These are phyloP conservation scores for Sciaenops ocellatus DNA, from an alignment of 2,797 vertebrate genomes.

Conservation along the genomic window DNA sequence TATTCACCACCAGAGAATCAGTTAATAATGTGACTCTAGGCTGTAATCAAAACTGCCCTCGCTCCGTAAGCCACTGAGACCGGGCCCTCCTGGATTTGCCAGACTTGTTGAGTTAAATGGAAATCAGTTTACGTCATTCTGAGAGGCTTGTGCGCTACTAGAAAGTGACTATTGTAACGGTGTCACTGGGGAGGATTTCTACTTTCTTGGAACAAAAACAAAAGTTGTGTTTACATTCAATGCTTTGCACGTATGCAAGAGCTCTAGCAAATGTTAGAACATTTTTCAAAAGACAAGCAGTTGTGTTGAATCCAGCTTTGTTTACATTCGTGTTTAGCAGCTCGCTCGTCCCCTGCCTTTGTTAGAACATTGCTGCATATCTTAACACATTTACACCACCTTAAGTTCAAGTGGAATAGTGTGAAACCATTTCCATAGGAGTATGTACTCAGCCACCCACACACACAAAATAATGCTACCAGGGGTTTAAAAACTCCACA, in stretches of 20 bases:
- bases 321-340: background rate
- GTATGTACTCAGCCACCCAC: background rate
- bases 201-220: background rate
- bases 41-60: slow-evolving; percentile 73
- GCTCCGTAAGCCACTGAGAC: slow-evolving; percentile 59
- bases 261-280: background rate
- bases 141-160: background rate
- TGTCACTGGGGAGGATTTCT: background rate
- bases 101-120: slow-evolving; percentile 47
- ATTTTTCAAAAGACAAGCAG: background rate
- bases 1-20: slow-evolving; percentile 52
- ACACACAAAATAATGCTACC: no score
- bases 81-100: slow-evolving; percentile 56
- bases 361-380: background rate
- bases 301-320: background rate
- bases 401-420: background rate
- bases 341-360: background rate
- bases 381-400: background rate
- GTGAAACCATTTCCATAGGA: background rate
- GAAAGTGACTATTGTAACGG: background rate
- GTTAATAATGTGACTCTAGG: slow-evolving; percentile 55
- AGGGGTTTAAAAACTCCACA: no score
- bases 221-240: background rate
- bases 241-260: background rate
- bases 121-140: slow-evolving; percentile 12